phyloP scores from a whole-genome alignment of 2,113 vertebrate species.

The Plotosus lineatus region DNA sequence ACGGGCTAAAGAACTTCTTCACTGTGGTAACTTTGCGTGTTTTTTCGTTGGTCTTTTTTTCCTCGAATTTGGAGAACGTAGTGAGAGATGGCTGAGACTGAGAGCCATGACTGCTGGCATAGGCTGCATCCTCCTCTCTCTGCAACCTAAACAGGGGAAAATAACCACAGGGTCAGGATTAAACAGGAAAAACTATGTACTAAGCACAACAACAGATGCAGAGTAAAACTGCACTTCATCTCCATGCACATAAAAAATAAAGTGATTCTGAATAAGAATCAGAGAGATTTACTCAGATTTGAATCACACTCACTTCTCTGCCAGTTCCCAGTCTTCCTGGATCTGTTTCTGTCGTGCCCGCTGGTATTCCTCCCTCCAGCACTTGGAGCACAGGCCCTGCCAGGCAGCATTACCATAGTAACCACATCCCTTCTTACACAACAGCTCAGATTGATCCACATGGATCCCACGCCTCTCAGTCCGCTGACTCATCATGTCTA shows the following conservation, averaged over 20 bases:
- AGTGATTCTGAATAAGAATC: not conserved
- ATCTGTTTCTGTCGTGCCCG: constrained; percentile 92
- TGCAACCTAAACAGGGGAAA: constrained; percentile 77
- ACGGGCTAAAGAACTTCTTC: constrained; percentile 97
- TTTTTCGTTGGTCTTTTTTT: constrained; percentile 98
- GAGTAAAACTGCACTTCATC: not conserved
- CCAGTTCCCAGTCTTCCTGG: constrained; percentile 94
- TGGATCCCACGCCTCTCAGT: constrained; percentile 91
- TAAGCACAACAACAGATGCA: not conserved
- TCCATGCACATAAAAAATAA: not conserved
- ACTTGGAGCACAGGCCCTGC: constrained; percentile 97
- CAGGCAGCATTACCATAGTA: constrained; percentile 95
- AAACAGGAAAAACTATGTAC: no score
- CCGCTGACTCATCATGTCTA: constrained; percentile 80
- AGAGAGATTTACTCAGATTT: not conserved
- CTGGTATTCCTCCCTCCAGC: constrained; percentile 95
- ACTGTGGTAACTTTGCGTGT: constrained; percentile 94
- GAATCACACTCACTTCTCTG: constrained; percentile 79
- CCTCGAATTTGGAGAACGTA: constrained; percentile 95
- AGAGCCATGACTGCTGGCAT: constrained; percentile 85
- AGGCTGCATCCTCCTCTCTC: constrained; percentile 93
- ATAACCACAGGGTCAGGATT: not conserved
- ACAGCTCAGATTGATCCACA: constrained; percentile 92
- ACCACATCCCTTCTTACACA: constrained; percentile 97
- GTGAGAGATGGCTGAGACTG: constrained; percentile 79